These are phyloP conservation scores for Lepas anatifera DNA, from an alignment of 2,888 invertebrate species.

Conservation along the genomic window DNA sequence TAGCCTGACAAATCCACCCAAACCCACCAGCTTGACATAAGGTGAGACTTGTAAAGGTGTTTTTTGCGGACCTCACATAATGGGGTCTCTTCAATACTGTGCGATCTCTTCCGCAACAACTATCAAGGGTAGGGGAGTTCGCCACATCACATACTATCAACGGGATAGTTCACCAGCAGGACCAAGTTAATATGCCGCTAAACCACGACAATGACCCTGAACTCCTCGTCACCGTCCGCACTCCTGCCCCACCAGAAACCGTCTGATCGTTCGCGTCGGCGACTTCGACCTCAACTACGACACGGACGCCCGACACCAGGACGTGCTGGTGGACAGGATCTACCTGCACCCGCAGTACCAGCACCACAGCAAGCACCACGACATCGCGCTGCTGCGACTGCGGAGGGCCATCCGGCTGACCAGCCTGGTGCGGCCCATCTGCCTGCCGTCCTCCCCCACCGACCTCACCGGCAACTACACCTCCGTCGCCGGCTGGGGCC, in stretches of 20 bases:
- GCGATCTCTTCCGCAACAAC: too few species aligned
- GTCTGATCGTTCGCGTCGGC: neutral
- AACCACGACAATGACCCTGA: too few species aligned
- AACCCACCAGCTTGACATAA: too few species aligned
- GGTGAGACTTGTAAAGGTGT: too few species aligned
- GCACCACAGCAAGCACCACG: slow-evolving; percentile 11
- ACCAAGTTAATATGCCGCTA: too few species aligned
- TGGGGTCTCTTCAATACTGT: too few species aligned
- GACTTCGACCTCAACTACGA: neutral
- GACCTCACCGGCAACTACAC: neutral
- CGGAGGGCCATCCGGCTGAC: slow-evolving; percentile 3
- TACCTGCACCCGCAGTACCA: neutral
- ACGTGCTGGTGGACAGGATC: neutral
- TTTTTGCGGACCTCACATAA: too few species aligned
- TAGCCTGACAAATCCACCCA: too few species aligned
- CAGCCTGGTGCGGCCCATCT: slow-evolving; percentile 15
- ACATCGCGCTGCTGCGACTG: slow-evolving; percentile 17
- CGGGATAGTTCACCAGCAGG: too few species aligned
- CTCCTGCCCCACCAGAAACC: neutral
- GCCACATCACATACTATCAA: too few species aligned
- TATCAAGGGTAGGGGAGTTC: too few species aligned
- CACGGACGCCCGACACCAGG: neutral
- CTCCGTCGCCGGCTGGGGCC: slow-evolving; percentile 18
- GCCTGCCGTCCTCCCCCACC: slow-evolving; percentile 14
- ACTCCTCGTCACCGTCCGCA: too few species aligned